Percentiles rank a stretch among this genome's conserved stretches.
Conservation (phyloP, 2,113 vertebrate genomes). For the Cettia cetti region DNA sequence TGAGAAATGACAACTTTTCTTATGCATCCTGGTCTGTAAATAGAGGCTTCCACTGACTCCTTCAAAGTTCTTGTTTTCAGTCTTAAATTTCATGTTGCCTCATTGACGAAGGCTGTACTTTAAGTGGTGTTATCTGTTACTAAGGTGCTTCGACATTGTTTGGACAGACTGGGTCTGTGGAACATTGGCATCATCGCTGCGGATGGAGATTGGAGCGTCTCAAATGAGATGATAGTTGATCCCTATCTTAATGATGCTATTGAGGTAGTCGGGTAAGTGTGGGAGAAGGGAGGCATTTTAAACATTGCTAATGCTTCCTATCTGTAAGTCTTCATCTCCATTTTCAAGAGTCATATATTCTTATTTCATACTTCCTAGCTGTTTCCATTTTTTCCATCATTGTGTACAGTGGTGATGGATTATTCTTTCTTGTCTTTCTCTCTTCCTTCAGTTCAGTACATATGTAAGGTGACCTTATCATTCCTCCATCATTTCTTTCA, state of each 20-base stretch:
- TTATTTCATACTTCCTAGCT: neutral
- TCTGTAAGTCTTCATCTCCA: neutral
- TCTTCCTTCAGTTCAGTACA: neutral
- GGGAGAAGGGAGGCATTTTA: slow-evolving; percentile 9
- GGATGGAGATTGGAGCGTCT: slow-evolving; percentile 82
- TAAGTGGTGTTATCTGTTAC: slow-evolving; percentile 71
- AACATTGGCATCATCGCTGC: slow-evolving; percentile 84
- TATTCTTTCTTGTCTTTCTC: neutral
- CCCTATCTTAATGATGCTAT: slow-evolving; percentile 81
- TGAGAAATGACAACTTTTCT: neutral
- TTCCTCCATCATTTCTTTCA: neutral
- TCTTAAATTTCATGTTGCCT: neutral
- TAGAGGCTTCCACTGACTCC: neutral
- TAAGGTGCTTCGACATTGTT: slow-evolving; percentile 82
- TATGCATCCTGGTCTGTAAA: neutral
- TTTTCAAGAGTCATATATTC: neutral
- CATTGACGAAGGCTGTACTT: slow-evolving; percentile 22
- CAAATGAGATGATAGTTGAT: slow-evolving; percentile 75
- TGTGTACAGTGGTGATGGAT: neutral
- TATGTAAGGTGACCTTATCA: neutral
- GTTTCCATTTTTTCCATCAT: neutral
- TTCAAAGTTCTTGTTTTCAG: neutral
- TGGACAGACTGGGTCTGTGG: slow-evolving; percentile 82
- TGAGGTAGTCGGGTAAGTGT: slow-evolving; percentile 86
- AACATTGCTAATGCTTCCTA: neutral